Percentiles rank a stretch among this genome's conserved stretches.
These are phyloP conservation scores for Holotrichia oblita DNA, from an alignment of 1,140 invertebrate genomes.

Conservation along the genomic window DNA sequence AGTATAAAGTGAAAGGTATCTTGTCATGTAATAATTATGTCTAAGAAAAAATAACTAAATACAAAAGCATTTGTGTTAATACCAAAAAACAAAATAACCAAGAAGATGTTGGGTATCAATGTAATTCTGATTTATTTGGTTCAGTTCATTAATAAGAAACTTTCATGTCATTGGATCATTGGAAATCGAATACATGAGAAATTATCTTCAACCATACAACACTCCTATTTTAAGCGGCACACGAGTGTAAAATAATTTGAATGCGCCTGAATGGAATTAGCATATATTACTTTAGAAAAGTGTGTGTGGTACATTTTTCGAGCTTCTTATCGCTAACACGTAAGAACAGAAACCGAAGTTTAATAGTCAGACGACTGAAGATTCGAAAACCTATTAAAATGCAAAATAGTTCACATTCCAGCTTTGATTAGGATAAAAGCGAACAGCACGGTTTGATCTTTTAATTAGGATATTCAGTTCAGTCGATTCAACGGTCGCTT, in stretches of 20 bases:
- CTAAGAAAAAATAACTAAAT: no score
- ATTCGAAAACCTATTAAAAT: conserved; percentile 34
- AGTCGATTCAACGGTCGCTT: neutral
- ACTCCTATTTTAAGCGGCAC: neutral
- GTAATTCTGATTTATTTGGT: no score
- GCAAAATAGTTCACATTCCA: conserved; percentile 30
- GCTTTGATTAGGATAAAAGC: conserved; percentile 4
- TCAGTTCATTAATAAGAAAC: no score
- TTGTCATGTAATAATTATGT: no score
- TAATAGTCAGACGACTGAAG: conserved; percentile 4
- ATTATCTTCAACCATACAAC: neutral
- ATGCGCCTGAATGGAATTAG: neutral
- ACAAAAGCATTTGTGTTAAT: no score
- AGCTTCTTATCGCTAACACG: neutral
- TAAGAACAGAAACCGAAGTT: conserved; percentile 4
- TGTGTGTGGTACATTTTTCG: conserved; percentile 31
- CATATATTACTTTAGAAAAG: conserved; percentile 18
- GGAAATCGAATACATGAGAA: neutral
- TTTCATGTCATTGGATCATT: neutral
- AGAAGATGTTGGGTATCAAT: no score
- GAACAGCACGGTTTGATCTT: neutral
- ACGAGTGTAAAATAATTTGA: neutral
- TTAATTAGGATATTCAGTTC: neutral
- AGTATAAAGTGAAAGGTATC: no score
- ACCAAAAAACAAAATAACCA: no score